Conservation (phyloP, 2,888 invertebrate genomes). For the Molorchus minor region DNA sequence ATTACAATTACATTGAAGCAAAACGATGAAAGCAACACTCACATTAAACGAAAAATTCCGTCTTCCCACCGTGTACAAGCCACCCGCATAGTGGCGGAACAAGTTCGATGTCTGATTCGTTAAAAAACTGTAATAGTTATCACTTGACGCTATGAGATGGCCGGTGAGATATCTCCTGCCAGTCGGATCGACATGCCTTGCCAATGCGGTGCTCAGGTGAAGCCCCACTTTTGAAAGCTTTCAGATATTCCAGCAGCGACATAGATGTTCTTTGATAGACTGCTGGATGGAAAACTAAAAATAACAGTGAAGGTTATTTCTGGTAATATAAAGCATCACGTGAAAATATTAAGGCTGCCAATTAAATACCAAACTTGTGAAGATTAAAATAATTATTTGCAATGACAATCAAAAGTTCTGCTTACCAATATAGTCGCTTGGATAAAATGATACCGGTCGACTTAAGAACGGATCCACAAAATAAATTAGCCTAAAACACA, state of each 20-base stretch:
- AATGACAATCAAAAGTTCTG: not conserved
- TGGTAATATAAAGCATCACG: too few species aligned
- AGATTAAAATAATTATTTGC: not conserved
- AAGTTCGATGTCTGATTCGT: constrained; percentile 9
- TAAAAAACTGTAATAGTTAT: constrained; percentile 21
- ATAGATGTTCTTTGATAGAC: constrained; percentile 10
- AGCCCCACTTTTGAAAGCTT: constrained; percentile 30
- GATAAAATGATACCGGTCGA: constrained; percentile 25
- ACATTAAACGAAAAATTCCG: constrained; percentile 24
- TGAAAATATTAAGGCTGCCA: too few species aligned
- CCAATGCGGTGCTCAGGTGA: constrained; percentile 24
- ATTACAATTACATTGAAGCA: too few species aligned
- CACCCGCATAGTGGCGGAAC: constrained; percentile 19
- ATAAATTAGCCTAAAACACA: constrained; percentile 27
- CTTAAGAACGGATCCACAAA: constrained; percentile 26
- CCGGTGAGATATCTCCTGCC: constrained; percentile 22
- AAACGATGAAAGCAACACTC: too few species aligned
- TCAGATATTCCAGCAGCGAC: constrained; percentile 24
- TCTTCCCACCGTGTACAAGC: constrained; percentile 15
- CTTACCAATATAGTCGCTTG: constrained; percentile 34
- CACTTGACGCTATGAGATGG: not conserved
- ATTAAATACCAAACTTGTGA: too few species aligned
- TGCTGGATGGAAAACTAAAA: constrained; percentile 30
- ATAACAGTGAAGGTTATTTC: not conserved
- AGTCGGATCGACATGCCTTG: constrained; percentile 27